A percentile compares a stretch with the other conserved stretches of the same genome.
These are phyloP conservation scores for Schizotus pectinicornis DNA, from an alignment of 2,888 invertebrate genomes.

Conservation along the genomic window DNA sequence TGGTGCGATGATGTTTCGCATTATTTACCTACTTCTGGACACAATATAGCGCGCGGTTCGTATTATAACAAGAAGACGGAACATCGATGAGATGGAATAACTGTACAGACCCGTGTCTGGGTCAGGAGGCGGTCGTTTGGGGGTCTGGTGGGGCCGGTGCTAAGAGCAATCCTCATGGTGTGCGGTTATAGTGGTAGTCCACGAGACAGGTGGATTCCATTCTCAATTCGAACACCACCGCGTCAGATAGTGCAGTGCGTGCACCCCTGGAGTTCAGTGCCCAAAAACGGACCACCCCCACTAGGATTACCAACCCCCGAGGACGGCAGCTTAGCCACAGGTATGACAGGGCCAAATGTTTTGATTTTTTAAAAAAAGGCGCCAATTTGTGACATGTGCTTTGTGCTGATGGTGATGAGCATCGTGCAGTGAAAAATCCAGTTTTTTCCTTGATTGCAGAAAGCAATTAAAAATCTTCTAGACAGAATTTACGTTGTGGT, in stretches of 20 bases:
- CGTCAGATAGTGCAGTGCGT: slow-evolving; percentile 49
- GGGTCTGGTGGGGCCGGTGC: slow-evolving; percentile 44
- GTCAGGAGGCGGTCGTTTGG: slow-evolving; percentile 62
- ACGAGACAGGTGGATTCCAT: slow-evolving; percentile 62
- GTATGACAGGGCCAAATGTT: no score
- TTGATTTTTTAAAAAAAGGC: no score
- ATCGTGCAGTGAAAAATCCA: no score
- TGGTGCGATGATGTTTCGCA: slow-evolving; percentile 22
- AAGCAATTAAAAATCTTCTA: no score
- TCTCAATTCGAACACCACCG: slow-evolving; percentile 50
- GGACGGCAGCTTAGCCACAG: no score
- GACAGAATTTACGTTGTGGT: no score
- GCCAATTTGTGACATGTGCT: no score
- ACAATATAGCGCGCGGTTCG: slow-evolving; percentile 10
- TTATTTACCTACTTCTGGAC: slow-evolving; percentile 25
- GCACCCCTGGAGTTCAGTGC: slow-evolving; percentile 19
- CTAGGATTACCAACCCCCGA: no score
- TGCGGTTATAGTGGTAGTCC: slow-evolving; percentile 33
- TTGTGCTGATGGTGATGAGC: no score
- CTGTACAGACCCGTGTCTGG: slow-evolving; percentile 64
- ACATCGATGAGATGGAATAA: slow-evolving; percentile 57
- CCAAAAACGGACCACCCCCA: neutral
- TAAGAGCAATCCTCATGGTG: slow-evolving; percentile 38
- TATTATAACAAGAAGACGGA: slow-evolving; percentile 17
- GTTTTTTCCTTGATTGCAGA: no score